Conservation (phyloP, 2,888 invertebrate species). For the Clostera curtula region DNA sequence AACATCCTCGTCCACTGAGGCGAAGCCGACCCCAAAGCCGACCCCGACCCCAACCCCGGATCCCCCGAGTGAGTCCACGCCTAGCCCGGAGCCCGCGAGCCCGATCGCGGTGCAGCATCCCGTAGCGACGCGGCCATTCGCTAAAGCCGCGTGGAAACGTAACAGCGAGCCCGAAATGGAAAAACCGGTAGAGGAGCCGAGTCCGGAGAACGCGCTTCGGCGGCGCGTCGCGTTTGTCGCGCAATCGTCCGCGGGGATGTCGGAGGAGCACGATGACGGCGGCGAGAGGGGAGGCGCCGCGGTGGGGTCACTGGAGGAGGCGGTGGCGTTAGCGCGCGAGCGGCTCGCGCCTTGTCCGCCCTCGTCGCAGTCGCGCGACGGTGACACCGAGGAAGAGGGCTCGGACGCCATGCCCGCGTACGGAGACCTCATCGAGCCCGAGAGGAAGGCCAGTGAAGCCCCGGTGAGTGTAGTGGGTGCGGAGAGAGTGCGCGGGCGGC, state of each 20-base stretch:
- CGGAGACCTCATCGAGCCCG: conserved; percentile 70
- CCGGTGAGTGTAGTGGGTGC: conserved; percentile 47
- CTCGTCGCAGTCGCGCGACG: conserved; percentile 53
- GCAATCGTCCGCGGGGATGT: conserved; percentile 65
- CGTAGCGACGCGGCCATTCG: conserved; percentile 70
- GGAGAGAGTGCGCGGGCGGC: conserved; percentile 14
- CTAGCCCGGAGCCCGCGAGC: conserved; percentile 38
- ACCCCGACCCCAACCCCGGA: conserved; percentile 8
- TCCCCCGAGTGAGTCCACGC: too few species aligned
- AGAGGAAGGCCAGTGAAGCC: conserved; percentile 40
- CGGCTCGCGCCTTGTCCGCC: conserved; percentile 56
- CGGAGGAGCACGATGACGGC: conserved; percentile 68
- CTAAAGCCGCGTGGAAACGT: conserved; percentile 70
- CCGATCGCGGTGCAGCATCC: conserved; percentile 63
- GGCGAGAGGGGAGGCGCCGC: conserved; percentile 50
- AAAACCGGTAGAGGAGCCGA: conserved; percentile 59
- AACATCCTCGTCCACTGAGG: conserved; percentile 11
- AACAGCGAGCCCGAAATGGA: conserved; percentile 55
- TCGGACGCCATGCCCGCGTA: conserved; percentile 68
- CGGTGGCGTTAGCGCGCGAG: conserved; percentile 65
- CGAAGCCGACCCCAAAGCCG: conserved; percentile 4
- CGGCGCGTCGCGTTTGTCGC: conserved; percentile 72
- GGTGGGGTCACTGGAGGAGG: conserved; percentile 72
- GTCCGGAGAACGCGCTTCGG: conserved; percentile 58
- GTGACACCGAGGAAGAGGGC: conserved; percentile 65